Conservation (phyloP, 2,113 vertebrate species). For the Chaetops frenatus region DNA sequence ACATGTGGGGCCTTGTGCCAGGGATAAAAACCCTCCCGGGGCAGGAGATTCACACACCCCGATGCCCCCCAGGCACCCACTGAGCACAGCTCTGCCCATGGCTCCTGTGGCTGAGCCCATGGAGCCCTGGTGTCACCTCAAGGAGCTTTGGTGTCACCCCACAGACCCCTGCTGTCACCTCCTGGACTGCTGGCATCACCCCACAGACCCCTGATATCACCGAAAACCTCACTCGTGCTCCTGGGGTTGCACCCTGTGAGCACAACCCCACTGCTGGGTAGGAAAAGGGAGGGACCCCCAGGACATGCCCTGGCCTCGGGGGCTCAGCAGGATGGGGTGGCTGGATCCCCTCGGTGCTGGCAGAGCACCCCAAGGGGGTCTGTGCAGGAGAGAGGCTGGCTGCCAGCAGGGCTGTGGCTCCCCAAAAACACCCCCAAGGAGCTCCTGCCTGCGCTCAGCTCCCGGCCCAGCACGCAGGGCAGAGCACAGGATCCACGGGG, state of each 20-base stretch:
- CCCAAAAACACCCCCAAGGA: background rate
- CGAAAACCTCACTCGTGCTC: rapidly evolving
- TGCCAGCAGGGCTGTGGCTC: background rate
- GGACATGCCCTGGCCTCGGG: background rate
- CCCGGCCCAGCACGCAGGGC: background rate
- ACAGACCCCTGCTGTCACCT: rapidly evolving
- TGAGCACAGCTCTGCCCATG: background rate
- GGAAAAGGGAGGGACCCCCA: background rate
- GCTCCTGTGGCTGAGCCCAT: rapidly evolving
- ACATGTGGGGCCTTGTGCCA: rapidly evolving
- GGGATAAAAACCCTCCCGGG: background rate
- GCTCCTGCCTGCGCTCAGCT: background rate
- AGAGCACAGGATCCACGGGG: background rate
- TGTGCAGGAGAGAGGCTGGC: background rate
- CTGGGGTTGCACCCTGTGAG: background rate
- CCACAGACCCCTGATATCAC: background rate
- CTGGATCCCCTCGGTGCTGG: background rate
- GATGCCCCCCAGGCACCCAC: rapidly evolving
- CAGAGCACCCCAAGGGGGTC: background rate
- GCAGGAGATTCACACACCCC: rapidly evolving
- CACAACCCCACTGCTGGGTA: background rate
- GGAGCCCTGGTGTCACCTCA: background rate
- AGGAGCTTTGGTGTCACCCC: rapidly evolving
- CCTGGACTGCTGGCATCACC: too few species aligned
- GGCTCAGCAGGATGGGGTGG: rapidly evolving